Evolutionary conservation across 2,888 invertebrate genomes (phyloP).

Genomic region (Unio pictorum): DNA sequence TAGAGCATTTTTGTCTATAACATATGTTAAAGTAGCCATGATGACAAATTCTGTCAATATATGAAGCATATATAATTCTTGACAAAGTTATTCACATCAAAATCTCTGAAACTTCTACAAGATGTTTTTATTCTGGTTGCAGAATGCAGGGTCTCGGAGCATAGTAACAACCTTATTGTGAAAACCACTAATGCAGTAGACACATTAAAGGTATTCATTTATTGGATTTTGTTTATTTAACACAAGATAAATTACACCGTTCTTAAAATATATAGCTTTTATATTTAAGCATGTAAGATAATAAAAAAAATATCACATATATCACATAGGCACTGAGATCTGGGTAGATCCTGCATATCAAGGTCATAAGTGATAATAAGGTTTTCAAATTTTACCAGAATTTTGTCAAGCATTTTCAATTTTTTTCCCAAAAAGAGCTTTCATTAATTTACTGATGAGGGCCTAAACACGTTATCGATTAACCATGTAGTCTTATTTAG

Average conservation of each 20-base stretch:
- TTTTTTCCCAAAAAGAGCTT: not conserved
- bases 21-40: no score
- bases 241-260: conserved; percentile 1
- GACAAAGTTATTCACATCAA: no score
- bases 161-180: no score
- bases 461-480: not conserved
- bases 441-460: not conserved
- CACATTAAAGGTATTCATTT: conserved; percentile 2
- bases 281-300: not conserved
- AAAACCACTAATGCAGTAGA: conserved; percentile 1
- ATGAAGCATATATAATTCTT: no score
- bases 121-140: no score
- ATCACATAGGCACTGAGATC: conserved; percentile 1
- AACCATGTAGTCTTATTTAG: conserved; percentile 5
- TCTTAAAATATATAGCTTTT: conserved; percentile 6
- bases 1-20: no score
- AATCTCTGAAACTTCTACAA: no score
- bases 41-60: no score
- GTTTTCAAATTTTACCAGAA: conserved; percentile 1
- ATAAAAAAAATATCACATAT: conserved; percentile 5
- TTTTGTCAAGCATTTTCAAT: not conserved
- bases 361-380: conserved; percentile 2
- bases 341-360: not conserved
- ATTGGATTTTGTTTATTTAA: conserved; percentile 3
- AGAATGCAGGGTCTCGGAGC: no score